A percentile compares a stretch with the other conserved stretches of the same genome.
phyloP scores from a whole-genome alignment of 2,888 invertebrate genomes.

The Scelioninae gen. 1 region DNA sequence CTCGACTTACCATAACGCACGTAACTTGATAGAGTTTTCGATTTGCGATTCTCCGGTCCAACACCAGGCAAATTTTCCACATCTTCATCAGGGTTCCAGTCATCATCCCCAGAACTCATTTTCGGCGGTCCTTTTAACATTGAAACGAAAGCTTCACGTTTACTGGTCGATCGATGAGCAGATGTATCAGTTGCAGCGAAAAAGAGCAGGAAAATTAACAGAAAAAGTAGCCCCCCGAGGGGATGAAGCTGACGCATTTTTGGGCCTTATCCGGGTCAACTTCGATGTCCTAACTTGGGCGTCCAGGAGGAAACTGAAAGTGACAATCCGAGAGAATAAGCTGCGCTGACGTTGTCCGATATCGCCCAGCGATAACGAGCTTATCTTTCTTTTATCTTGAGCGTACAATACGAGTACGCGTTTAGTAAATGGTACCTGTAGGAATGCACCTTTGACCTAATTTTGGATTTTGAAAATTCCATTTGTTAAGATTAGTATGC shows the following conservation, averaged over 20 bases:
- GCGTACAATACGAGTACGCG: slow-evolving; percentile 48
- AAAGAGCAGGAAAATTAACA: slow-evolving; percentile 5
- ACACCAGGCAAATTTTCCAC: no score
- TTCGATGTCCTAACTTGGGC: not conserved
- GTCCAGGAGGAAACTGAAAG: slow-evolving; percentile 56
- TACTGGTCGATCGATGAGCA: slow-evolving; percentile 17
- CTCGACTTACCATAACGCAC: no score
- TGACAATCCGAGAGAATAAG: slow-evolving; percentile 35
- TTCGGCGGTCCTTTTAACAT: slow-evolving; percentile 27
- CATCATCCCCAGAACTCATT: no score
- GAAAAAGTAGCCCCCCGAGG: not conserved
- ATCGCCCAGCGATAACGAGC: slow-evolving; percentile 52
- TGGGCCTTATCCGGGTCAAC: slow-evolving; percentile 21
- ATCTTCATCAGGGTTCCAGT: no score
- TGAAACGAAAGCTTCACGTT: slow-evolving; percentile 29
- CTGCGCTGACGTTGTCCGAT: slow-evolving; percentile 46
- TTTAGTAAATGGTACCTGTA: slow-evolving; percentile 52
- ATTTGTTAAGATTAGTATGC: not conserved
- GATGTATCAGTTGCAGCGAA: slow-evolving; percentile 5
- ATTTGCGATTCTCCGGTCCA: no score
- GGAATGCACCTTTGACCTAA: slow-evolving; percentile 59
- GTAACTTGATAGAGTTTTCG: no score
- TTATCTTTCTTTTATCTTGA: slow-evolving; percentile 58
- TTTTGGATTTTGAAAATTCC: slow-evolving; percentile 6
- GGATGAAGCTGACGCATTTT: slow-evolving; percentile 11